Evolutionary conservation across 2,113 vertebrate genomes (phyloP).

Genomic region (Anthoscopus minutus): DNA sequence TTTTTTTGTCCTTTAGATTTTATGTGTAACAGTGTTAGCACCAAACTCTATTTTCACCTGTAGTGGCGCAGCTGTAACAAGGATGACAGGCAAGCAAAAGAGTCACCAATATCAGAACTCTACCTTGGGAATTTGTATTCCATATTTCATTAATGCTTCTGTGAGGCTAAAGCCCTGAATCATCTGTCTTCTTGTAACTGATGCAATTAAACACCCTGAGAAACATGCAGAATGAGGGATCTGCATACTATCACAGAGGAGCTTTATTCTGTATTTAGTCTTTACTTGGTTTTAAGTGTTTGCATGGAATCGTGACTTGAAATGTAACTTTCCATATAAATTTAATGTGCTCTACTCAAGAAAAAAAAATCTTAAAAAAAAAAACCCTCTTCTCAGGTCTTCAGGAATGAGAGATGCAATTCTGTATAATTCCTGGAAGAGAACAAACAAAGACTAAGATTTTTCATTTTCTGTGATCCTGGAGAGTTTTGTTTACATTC

Average conservation of each 20-base stretch:
- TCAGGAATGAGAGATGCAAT: background rate
- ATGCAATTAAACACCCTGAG: background rate
- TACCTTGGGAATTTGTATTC: background rate
- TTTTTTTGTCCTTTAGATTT: background rate
- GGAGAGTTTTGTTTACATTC: background rate
- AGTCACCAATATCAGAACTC: background rate
- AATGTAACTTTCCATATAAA: background rate
- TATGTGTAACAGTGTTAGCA: background rate
- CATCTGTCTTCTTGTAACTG: background rate
- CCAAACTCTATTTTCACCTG: background rate
- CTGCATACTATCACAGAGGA: background rate
- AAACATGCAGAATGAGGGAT: background rate
- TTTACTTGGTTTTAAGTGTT: background rate
- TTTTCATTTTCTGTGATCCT: background rate
- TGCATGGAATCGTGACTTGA: background rate
- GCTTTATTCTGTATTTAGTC: background rate
- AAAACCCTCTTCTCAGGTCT: background rate
- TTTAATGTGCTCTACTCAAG: background rate
- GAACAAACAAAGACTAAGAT: background rate
- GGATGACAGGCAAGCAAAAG: background rate
- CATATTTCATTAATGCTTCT: slow-evolving; percentile 4
- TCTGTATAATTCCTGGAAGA: background rate
- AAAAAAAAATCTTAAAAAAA: background rate
- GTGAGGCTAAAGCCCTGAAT: background rate
- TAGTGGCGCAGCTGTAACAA: background rate